Evolutionary conservation across 2,888 invertebrate genomes (phyloP), one percentile per base, ranked within the genome.

Genomic region (Phalera bucephala): DNA sequence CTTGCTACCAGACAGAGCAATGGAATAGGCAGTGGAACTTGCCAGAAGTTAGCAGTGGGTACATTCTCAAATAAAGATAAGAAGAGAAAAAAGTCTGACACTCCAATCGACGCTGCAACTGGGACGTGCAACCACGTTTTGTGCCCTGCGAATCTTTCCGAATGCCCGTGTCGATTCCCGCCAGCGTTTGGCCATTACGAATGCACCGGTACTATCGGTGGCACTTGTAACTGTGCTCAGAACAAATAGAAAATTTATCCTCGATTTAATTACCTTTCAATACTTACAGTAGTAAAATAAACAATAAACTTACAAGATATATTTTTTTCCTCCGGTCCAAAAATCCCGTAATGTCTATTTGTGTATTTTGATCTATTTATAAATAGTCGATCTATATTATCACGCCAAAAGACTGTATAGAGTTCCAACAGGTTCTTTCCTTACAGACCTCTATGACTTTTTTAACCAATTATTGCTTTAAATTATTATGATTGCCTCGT

Each of bases 151-250:
- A 48, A 46, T 1, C 25, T 13, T n/a, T 3, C 3, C 4, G 14
- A 1, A 2, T 75, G 76, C 34, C 11, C 42, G 0, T 80, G 78
- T 33, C 56, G 42, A 6, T 76, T 65, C 17, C 80, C 80, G 1
- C 77, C 79, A 0, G 61, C 65, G 0, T 76, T 49, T 19, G 62
- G 45, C 5, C 62, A 72, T 7, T 63, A 64, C 15, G 47, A 45
- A 15, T 78, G 80, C 31, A 60, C 64, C 1, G 80, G 77, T 0
- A 58, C 63, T 10, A 64, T 72, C 0, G 65, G 34, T n/a, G 76
- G 74, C 0, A 64, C 35, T 9, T 80, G 79, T 40, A 35, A 40
- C 7, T 79, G 79, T 32, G 28, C 22, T 3, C 25, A 36, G 28
- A 33, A 39, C 11, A 13, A 26, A 21, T 39, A 17, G 8, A 13